Conservation (phyloP, 2,113 vertebrate genomes). For the Ameiurus melas region DNA sequence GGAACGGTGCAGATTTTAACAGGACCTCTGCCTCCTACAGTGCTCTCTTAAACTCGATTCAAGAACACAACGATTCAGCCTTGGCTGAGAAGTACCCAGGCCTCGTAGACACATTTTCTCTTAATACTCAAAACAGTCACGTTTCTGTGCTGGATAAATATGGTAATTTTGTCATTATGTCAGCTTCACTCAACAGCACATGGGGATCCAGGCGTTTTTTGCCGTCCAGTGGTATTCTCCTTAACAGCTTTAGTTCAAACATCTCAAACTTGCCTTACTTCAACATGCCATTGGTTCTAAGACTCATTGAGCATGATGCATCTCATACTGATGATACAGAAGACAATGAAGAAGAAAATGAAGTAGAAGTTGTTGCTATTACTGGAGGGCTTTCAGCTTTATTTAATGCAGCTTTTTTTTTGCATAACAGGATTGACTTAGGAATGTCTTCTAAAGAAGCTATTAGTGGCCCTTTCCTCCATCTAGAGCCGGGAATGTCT, state of each 20-base stretch:
- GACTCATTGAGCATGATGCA: constrained; percentile 26
- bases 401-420: constrained; percentile 43
- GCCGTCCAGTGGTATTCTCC: constrained; percentile 64
- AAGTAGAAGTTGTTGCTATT: constrained; percentile 60
- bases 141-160: constrained; percentile 61
- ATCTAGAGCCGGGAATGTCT: constrained; percentile 17
- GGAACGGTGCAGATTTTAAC: constrained; percentile 42
- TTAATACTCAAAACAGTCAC: constrained; percentile 53
- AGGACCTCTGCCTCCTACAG: constrained; percentile 34
- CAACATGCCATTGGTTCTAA: constrained; percentile 65
- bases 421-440: constrained; percentile 56
- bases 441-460: constrained; percentile 54
- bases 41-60: constrained; percentile 49
- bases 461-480: constrained; percentile 33
- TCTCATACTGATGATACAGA: constrained; percentile 16
- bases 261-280: constrained; percentile 45
- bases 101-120: constrained; percentile 25
- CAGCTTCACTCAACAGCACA: constrained; percentile 67
- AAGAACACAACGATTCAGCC: constrained; percentile 21
- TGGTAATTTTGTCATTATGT: constrained; percentile 65
- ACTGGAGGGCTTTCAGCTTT: constrained; percentile 57
- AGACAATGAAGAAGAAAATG: neutral
- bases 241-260: constrained; percentile 60
- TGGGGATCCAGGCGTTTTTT: constrained; percentile 68
- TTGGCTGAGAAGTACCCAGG: constrained; percentile 15